Evolutionary conservation across 30 jellyfish, hydroid and myxozoan genomes (phyloP).

Genomic region (Hydra vulgaris): DNA sequence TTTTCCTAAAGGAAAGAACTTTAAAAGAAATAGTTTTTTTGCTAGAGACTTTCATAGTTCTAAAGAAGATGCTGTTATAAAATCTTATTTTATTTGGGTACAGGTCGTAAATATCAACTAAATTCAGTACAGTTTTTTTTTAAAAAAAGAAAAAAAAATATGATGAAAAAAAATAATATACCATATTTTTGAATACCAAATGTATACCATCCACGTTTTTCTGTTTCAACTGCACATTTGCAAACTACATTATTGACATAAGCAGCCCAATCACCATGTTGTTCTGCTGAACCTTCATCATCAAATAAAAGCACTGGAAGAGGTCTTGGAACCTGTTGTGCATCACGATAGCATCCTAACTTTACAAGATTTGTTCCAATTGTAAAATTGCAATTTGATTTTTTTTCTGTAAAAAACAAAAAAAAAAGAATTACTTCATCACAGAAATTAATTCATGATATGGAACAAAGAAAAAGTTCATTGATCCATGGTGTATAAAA

Average conservation of each 20-base stretch:
- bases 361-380: constrained; percentile 17
- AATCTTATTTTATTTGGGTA: no score
- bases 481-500: no score
- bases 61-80: no score
- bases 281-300: neutral
- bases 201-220: constrained; percentile 38
- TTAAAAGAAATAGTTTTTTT: no score
- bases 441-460: no score
- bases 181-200: constrained; percentile 33
- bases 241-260: constrained; percentile 7
- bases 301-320: constrained; percentile 14
- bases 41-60: no score
- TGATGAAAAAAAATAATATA: constrained; percentile 2
- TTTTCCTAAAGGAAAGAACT: no score
- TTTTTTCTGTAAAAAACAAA: neutral
- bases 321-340: constrained; percentile 26
- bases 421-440: no score
- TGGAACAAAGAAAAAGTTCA: no score
- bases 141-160: no score
- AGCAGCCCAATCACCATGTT: neutral
- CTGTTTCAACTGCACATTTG: constrained; percentile 20
- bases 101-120: no score
- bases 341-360: constrained; percentile 23
- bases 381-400: neutral
- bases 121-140: no score